phyloP scores from a whole-genome alignment of 2,888 invertebrate species.

The Drosophila borborema region DNA sequence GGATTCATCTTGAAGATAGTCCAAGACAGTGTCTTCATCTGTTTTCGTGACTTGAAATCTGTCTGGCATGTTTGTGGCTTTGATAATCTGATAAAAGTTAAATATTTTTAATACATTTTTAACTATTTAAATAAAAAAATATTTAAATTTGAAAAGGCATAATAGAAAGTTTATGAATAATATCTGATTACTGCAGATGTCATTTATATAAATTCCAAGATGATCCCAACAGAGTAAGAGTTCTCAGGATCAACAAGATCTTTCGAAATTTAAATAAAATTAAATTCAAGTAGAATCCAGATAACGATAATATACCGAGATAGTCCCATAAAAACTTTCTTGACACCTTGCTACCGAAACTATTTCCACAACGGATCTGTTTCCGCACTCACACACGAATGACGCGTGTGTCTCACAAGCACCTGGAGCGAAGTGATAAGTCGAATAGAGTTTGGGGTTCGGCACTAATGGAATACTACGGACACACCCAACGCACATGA shows the following conservation, averaged over 20 bases:
- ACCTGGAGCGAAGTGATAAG: constrained; percentile 6
- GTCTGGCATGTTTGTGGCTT: constrained; percentile 78
- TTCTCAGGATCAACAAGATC: background rate
- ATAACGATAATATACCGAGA: background rate
- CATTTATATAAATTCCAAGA: background rate
- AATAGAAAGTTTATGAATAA: background rate
- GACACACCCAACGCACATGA: constrained; percentile 7
- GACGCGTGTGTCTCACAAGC: background rate
- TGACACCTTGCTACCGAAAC: background rate
- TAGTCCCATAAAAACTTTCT: background rate
- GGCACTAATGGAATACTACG: constrained; percentile 7
- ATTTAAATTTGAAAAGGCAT: background rate
- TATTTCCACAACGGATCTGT: constrained; percentile 8
- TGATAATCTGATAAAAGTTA: constrained; percentile 47
- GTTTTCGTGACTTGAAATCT: constrained; percentile 84
- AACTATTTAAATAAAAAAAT: background rate
- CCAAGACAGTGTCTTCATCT: constrained; percentile 77
- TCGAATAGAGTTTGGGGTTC: constrained; percentile 1
- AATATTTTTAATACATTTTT: background rate
- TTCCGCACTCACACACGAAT: constrained; percentile 7
- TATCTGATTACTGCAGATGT: background rate
- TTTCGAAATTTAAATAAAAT: background rate
- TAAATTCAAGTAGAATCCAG: background rate
- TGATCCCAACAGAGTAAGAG: background rate
- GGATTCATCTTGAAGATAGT: constrained; percentile 81